phyloP scores from a whole-genome alignment of 1,140 invertebrate species.

The Nasonia giraulti region DNA sequence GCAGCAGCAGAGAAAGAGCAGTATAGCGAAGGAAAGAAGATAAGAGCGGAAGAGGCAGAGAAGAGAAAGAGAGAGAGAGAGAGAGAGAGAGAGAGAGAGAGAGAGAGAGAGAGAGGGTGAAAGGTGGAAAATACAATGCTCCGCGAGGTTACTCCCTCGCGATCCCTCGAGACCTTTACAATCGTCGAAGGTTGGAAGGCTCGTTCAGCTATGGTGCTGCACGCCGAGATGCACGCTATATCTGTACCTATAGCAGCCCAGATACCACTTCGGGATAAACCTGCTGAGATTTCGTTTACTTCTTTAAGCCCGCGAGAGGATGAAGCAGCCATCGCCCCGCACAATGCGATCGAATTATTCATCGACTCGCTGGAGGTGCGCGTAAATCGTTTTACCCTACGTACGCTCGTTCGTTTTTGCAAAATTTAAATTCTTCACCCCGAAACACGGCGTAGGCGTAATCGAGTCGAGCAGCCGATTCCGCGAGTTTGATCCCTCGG shows the following conservation, averaged over 20 bases:
- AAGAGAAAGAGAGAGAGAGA: not conserved
- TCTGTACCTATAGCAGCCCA: not conserved
- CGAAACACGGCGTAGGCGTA: not conserved
- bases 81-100: not conserved
- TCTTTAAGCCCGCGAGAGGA: not conserved
- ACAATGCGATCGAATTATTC: slow-evolving; percentile 31
- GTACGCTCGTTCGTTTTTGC: not conserved
- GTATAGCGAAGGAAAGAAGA: slow-evolving; percentile 10
- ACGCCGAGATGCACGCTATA: slow-evolving; percentile 26
- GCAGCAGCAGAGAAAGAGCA: not conserved
- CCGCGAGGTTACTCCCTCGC: slow-evolving; percentile 41
- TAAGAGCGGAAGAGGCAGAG: not conserved
- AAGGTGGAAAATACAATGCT: slow-evolving; percentile 49
- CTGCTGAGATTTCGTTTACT: slow-evolving; percentile 39
- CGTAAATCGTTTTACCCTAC: not conserved
- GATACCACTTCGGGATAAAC: slow-evolving; percentile 31
- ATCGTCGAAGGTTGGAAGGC: slow-evolving; percentile 47
- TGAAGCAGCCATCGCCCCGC: not conserved
- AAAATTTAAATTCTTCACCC: not conserved
- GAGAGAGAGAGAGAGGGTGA: slow-evolving; percentile 19
- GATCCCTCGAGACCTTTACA: slow-evolving; percentile 53
- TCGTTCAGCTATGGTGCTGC: slow-evolving; percentile 24
- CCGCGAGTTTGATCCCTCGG: not conserved
- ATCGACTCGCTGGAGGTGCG: not conserved
- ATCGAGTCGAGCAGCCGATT: not conserved